These are phyloP conservation scores for Drosophila watanabei DNA, from an alignment of 1,140 invertebrate species.

Conservation along the genomic window DNA sequence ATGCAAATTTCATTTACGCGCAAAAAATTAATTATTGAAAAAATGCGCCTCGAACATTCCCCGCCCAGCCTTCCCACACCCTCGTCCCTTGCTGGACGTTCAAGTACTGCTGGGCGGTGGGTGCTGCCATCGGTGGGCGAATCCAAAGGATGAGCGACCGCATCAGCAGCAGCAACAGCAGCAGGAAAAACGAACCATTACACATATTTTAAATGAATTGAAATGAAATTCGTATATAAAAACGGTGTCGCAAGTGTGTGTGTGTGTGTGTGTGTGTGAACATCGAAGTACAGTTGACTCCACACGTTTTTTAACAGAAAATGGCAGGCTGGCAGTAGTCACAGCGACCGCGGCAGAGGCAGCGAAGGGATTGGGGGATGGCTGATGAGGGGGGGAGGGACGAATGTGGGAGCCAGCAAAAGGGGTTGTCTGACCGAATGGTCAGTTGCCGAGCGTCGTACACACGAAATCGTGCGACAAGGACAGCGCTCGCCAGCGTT, in stretches of 20 bases:
- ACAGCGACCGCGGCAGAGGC: slow-evolving; percentile 23
- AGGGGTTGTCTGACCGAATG: slow-evolving; percentile 49
- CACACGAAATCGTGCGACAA: slow-evolving; percentile 40
- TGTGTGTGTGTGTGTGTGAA: slow-evolving; percentile 52
- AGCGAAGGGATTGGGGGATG: slow-evolving; percentile 2
- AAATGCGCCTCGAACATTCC: slow-evolving; percentile 59
- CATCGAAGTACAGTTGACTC: slow-evolving; percentile 80
- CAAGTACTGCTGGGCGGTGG: slow-evolving; percentile 5
- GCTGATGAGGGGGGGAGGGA: slow-evolving; percentile 4
- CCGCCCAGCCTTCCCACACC: not conserved
- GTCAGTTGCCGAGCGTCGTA: slow-evolving; percentile 52
- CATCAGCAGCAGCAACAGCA: slow-evolving; percentile 14
- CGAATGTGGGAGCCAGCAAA: slow-evolving; percentile 9
- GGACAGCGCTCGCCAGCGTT: slow-evolving; percentile 51
- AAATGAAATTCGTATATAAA: slow-evolving; percentile 83
- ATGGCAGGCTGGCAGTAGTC: slow-evolving; percentile 53
- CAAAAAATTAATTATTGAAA: slow-evolving; percentile 84
- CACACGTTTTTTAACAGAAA: slow-evolving; percentile 73
- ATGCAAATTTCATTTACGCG: slow-evolving; percentile 83
- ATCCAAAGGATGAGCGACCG: slow-evolving; percentile 62
- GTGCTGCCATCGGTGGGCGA: slow-evolving; percentile 66
- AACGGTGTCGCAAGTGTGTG: slow-evolving; percentile 46
- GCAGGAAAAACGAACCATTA: slow-evolving; percentile 60
- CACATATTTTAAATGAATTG: slow-evolving; percentile 83
- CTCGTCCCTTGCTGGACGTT: slow-evolving; percentile 11